Conservation (phyloP, 2,113 vertebrate genomes). For the Calyptomena viridis region DNA sequence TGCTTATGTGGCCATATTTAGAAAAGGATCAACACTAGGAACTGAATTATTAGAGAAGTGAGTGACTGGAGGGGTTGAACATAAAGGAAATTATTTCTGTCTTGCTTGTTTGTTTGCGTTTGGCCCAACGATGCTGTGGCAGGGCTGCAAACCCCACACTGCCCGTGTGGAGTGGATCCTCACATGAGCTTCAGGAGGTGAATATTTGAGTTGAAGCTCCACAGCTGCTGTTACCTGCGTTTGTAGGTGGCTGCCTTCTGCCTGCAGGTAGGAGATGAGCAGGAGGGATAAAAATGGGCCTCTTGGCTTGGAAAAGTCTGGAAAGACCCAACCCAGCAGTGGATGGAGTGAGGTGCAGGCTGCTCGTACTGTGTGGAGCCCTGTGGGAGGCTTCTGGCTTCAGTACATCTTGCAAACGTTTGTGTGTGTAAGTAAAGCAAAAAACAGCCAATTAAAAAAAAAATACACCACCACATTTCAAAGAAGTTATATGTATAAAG, state of each 20-base stretch:
- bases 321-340: neutral
- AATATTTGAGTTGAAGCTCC: neutral
- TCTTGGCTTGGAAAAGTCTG: neutral
- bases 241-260: neutral
- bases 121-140: neutral
- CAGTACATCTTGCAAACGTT: neutral
- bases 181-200: neutral
- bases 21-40: constrained; percentile 25
- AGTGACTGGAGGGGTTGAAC: neutral
- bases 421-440: neutral
- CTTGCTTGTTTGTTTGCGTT: neutral
- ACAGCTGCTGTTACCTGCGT: neutral
- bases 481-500: neutral
- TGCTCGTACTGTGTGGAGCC: neutral
- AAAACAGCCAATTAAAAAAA: neutral
- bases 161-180: neutral
- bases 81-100: neutral
- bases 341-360: neutral
- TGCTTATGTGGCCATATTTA: constrained; percentile 15
- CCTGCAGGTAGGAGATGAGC: neutral
- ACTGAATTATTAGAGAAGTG: constrained; percentile 5
- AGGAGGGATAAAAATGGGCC: neutral
- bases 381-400: neutral
- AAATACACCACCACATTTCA: neutral
- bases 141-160: neutral